Evolutionary conservation across 2,888 invertebrate species (phyloP), one percentile per base, ranked within the genome.

Genomic region (Euproctis similis): DNA sequence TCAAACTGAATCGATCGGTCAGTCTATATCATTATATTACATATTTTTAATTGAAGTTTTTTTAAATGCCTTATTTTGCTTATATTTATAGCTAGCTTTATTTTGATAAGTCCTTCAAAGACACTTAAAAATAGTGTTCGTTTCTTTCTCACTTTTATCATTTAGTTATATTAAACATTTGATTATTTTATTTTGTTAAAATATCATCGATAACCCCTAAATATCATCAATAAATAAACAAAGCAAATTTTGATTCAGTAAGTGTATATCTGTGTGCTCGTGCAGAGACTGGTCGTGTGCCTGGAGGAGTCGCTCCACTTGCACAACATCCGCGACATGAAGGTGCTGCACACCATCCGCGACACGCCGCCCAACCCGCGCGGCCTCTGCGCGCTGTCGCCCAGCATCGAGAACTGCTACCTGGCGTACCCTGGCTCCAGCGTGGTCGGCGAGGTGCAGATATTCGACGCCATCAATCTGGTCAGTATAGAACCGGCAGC

Each of bases 291-390:
- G 71, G 92, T 99, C 47, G 98, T 99, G 48, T 98, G 98, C 74
- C 86, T 99, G 59, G 98, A 98, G 81, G 98, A 98, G 75, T 95
- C 95, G 53, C 88, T 99, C 49, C 97, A 97, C 80, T 97, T 99
- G 69, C 98, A 99, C 87, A 98, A 97, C 85, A 97, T 99, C 61
- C 91, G 94, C 54, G 97, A 98, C 75, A 97, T 98, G 97, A 96
- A 96, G 85, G 94, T 98, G 46, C 87, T 98, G 62, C 98, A 99
- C 84, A 97, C 97, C 36, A 98, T 99, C 69, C 90, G 97, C 56
- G 98, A 99, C 77, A 98, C 98, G 39, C 98, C 99, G 40, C 93
- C 95, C 38, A 99, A 99, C 86, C 92, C 94, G 31, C 88, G 89
- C 58, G 99, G 99, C 10, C 87, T 98, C 44, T 96, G 96, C 85